Conservation (phyloP, 1,140 invertebrate genomes). For the Sarcophaga peregrina region DNA sequence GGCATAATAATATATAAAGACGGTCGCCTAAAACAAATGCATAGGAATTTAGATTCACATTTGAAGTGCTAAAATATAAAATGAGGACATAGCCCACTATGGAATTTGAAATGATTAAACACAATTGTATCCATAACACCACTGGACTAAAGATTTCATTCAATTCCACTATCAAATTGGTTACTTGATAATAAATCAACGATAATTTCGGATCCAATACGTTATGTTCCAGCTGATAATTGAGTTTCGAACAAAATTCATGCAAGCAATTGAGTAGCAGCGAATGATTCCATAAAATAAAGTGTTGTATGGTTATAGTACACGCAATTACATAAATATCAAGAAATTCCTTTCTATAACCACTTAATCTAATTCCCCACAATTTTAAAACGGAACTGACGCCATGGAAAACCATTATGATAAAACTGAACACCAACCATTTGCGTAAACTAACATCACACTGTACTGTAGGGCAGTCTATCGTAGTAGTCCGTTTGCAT, state of each 20-base stretch:
- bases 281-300: background rate
- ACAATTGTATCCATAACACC: background rate
- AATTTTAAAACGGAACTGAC: background rate
- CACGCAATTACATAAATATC: background rate
- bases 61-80: background rate
- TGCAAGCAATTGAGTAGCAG: background rate
- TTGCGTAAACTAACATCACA: background rate
- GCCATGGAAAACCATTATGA: background rate
- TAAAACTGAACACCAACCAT: background rate
- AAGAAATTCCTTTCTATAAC: background rate
- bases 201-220: background rate
- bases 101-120: constrained; percentile 8
- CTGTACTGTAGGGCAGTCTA: background rate
- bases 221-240: background rate
- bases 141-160: constrained; percentile 14
- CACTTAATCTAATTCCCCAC: background rate
- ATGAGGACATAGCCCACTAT: constrained; percentile 5
- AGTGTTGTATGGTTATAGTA: background rate
- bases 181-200: background rate
- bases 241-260: background rate
- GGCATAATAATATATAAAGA: background rate
- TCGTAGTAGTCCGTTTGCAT: constrained; percentile 8
- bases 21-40: background rate
- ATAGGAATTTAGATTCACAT: background rate
- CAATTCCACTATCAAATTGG: background rate